Conservation (phyloP, 2,113 vertebrate genomes). For the Chascanopsetta lugubris region DNA sequence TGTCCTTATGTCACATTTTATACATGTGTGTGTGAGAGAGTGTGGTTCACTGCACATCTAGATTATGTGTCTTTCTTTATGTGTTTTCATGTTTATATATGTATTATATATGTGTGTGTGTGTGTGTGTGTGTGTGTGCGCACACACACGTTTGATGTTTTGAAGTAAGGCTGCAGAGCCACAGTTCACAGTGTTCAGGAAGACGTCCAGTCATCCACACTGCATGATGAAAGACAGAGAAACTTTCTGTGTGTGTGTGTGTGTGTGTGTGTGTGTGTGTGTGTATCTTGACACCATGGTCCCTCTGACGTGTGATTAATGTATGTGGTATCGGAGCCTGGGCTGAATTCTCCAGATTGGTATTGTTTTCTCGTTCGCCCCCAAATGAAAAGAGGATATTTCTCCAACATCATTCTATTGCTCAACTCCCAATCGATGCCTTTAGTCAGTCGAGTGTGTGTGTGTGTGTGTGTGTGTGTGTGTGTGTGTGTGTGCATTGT, state of each 20-base stretch:
- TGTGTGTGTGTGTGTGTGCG: conserved; percentile 29
- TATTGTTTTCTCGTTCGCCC: conserved; percentile 63
- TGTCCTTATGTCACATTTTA: background rate
- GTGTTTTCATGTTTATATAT: conserved; percentile 9
- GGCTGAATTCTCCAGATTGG: conserved; percentile 50
- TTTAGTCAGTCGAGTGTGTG: background rate
- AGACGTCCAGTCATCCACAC: conserved; percentile 57
- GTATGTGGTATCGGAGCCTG: conserved; percentile 50
- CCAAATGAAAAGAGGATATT: conserved; percentile 69
- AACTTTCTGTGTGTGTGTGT: conserved; percentile 49
- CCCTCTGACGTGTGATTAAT: conserved; percentile 68
- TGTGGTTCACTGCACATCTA: conserved; percentile 28
- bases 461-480: conserved; percentile 4
- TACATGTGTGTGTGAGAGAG: background rate
- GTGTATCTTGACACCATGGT: conserved; percentile 40
- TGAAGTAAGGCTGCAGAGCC: conserved; percentile 37
- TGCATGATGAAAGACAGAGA: conserved; percentile 76
- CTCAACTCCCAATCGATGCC: conserved; percentile 59
- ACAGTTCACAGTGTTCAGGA: conserved; percentile 60
- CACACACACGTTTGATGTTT: conserved; percentile 51
- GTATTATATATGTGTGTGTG: background rate
- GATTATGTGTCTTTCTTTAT: conserved; percentile 49
- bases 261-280: conserved; percentile 16
- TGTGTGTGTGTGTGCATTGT: conserved; percentile 22
- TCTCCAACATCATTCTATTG: conserved; percentile 54